These are phyloP conservation scores for Ceratina australensis DNA, from an alignment of 1,140 invertebrate genomes.

Conservation along the genomic window DNA sequence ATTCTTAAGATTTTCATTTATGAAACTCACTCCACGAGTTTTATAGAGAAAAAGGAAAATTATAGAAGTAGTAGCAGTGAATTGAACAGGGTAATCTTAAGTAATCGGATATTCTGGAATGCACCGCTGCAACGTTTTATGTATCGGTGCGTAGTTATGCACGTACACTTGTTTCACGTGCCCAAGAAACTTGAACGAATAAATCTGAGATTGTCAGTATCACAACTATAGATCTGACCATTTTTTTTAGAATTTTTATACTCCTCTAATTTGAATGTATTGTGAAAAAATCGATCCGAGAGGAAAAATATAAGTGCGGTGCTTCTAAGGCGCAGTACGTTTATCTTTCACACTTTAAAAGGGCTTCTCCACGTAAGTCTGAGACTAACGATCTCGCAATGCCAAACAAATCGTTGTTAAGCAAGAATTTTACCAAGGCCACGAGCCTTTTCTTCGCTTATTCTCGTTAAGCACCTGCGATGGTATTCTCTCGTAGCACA, in stretches of 20 bases:
- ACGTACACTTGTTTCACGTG: background rate
- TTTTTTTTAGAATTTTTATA: too few species aligned
- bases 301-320: too few species aligned
- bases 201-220: too few species aligned
- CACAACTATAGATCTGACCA: too few species aligned
- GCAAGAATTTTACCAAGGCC: constrained; percentile 17
- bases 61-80: background rate
- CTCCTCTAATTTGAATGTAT: too few species aligned
- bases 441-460: background rate
- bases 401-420: background rate
- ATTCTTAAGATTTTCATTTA: background rate
- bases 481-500: constrained; percentile 3
- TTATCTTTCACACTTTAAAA: constrained; percentile 2
- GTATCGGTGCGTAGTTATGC: background rate
- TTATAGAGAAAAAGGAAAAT: background rate
- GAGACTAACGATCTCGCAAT: constrained; percentile 8
- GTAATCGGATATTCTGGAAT: background rate
- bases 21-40: background rate
- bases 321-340: too few species aligned
- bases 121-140: background rate
- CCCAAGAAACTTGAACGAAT: background rate
- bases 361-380: background rate
- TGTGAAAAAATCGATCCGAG: too few species aligned
- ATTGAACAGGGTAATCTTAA: background rate
- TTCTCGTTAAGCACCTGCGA: background rate